Conservation (phyloP, 2,888 invertebrate genomes). For the Chydorus sphaericus region DNA sequence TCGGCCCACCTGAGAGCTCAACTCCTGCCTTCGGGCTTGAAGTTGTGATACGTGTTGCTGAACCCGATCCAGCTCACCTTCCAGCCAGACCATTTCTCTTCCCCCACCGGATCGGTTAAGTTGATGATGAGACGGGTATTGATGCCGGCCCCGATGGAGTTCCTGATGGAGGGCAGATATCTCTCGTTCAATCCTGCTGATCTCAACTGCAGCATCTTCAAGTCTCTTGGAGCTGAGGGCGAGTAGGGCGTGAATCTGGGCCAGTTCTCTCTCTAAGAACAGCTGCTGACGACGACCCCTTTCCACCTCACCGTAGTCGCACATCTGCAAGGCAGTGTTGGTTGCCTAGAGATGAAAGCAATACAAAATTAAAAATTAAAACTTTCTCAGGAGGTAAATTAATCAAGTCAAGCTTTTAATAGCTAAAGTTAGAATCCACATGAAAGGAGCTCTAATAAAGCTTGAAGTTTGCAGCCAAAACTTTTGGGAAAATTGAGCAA, state of each 20-base stretch:
- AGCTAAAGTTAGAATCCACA: no score
- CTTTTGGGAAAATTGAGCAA: no score
- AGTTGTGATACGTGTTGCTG: constrained; percentile 72
- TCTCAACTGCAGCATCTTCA: constrained; percentile 8
- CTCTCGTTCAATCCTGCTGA: constrained; percentile 49
- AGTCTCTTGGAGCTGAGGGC: constrained; percentile 80
- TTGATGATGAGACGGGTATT: no score
- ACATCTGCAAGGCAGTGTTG: neutral
- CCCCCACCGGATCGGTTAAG: neutral
- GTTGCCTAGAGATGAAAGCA: no score
- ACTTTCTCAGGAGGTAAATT: no score
- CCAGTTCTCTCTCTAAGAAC: constrained; percentile 59
- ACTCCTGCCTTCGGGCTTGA: constrained; percentile 67
- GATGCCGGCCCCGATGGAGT: constrained; percentile 33
- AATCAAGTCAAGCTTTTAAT: no score
- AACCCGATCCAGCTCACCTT: constrained; percentile 59
- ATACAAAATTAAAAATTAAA: no score
- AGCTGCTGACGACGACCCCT: constrained; percentile 52
- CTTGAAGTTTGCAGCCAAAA: no score
- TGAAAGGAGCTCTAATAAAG: no score
- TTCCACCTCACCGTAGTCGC: constrained; percentile 37
- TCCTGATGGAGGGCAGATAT: constrained; percentile 69
- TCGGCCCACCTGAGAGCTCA: constrained; percentile 35
- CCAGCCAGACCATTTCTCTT: constrained; percentile 26
- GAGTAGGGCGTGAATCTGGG: constrained; percentile 66